Percentiles rank a stretch among this genome's conserved stretches.
phyloP scores from a whole-genome alignment of 2,888 invertebrate species.

The Sericinus montela region DNA sequence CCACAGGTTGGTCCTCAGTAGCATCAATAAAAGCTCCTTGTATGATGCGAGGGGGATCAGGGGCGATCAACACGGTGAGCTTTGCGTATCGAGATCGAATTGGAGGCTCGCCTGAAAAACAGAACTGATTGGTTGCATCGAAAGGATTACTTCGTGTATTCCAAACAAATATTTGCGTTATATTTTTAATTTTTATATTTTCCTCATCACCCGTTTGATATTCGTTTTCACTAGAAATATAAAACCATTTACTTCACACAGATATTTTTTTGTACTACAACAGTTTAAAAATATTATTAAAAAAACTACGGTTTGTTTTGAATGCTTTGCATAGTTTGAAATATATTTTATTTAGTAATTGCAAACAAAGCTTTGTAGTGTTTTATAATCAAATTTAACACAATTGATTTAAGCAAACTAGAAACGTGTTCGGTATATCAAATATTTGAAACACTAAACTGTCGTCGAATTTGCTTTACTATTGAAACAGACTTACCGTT shows the following conservation, averaged over 20 bases:
- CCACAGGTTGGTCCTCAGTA: constrained; percentile 93
- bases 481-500: constrained; percentile 58
- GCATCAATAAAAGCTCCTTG: constrained; percentile 91
- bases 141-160: neutral
- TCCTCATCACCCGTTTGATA: too few relatives aligned
- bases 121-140: constrained; percentile 12
- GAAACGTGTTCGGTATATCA: too few relatives aligned
- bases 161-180: neutral
- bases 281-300: too few relatives aligned
- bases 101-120: constrained; percentile 82
- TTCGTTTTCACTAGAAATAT: neutral
- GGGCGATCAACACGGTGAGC: constrained; percentile 91
- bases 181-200: neutral
- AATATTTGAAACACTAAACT: too few relatives aligned
- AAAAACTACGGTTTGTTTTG: too few relatives aligned
- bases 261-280: too few relatives aligned
- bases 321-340: too few relatives aligned
- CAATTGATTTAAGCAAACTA: too few relatives aligned
- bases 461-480: neutral
- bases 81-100: constrained; percentile 92
- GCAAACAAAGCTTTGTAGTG: too few relatives aligned
- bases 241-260: too few relatives aligned
- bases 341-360: too few relatives aligned
- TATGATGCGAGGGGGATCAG: constrained; percentile 91
- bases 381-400: too few relatives aligned